phyloP scores from a whole-genome alignment of 2,888 invertebrate genomes.

The Mycalesis mineus region DNA sequence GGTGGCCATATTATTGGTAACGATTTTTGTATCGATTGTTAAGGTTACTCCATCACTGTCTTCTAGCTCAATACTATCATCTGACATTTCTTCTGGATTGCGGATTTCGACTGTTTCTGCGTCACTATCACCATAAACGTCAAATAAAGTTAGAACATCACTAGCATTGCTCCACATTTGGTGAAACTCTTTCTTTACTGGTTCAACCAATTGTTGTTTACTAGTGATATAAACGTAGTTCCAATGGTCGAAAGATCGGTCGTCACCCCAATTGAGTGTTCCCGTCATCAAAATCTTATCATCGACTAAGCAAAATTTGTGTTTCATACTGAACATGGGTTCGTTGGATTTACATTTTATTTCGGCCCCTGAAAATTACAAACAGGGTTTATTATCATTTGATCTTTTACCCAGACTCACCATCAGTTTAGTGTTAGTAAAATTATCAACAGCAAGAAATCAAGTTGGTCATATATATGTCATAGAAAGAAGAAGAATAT shows the following conservation, averaged over 20 bases:
- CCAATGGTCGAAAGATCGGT: constrained; percentile 83
- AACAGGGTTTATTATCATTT: background rate
- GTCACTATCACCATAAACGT: constrained; percentile 34
- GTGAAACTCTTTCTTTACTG: constrained; percentile 79
- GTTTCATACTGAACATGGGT: constrained; percentile 81
- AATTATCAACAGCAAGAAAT: no score
- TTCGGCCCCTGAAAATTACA: constrained; percentile 72
- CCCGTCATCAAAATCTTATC: constrained; percentile 80
- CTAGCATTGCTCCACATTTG: constrained; percentile 73
- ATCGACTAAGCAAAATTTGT: constrained; percentile 87
- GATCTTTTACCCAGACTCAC: no score
- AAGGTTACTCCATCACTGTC: constrained; percentile 18
- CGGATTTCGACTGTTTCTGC: constrained; percentile 33
- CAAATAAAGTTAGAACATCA: constrained; percentile 32
- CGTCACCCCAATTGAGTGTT: constrained; percentile 87
- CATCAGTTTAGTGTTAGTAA: no score
- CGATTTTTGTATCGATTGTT: constrained; percentile 3
- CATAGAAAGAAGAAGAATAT: no score
- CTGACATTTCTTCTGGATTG: constrained; percentile 30
- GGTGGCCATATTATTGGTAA: constrained; percentile 7
- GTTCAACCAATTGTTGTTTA: constrained; percentile 71
- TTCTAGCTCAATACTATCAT: constrained; percentile 29
- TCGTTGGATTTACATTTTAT: constrained; percentile 69
- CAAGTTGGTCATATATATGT: no score
- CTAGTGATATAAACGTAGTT: constrained; percentile 84